Base-by-base conservation (phyloP, 2,113 vertebrate genomes). In the Chaetorhynchus papuensis region DNA sequence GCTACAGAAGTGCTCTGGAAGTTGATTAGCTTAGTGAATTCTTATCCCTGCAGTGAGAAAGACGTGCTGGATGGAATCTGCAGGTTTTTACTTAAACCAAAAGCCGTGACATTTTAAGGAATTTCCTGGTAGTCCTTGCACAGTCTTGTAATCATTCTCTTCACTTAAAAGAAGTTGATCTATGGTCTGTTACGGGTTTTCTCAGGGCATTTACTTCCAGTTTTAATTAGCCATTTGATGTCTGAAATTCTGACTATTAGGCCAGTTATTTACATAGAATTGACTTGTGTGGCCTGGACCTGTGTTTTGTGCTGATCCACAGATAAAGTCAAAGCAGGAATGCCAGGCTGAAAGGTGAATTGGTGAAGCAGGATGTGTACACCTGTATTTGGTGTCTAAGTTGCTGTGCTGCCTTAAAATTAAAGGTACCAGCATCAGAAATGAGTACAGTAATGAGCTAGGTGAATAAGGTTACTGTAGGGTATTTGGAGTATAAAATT, bases 51-150 rank as follows among this genome's bases (percentile, higher is more conserved):
- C 28, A 2, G 3, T 59, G 44, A 50, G 44, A 47, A 52, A 26
- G 13, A 19, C 3, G 2, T 42, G 27, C 47, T 68, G 22, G 13
- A 31, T 64, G 24, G 18, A 59, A n/a, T 83, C 15, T 26, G 7
- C 3, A 12, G 7, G 1, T 16, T 84, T 72, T 57, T 37, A 31
- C 6, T 33, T 57, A 1, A 0, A 7, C 5, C 15, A 10, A 11
- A n/a, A 23, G 2, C 15, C 5, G 11, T 52, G 12, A 5, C 28
- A 11, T 79, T 56, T 53, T 47, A 41, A 68, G 17, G 41, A 47
- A 24, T 82, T 77, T 65, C 9, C 6, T 50, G 6, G 3, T 57
- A 54, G 28, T 41, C 54, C 13, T 70, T 70, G 5, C 0, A 5
- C 15, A 17, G 16, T 52, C 8, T n/a, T 4, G 1, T 42, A 26